Base-by-base conservation (phyloP, 2,888 invertebrate genomes). In the Caenorhabditis angaria region DNA sequence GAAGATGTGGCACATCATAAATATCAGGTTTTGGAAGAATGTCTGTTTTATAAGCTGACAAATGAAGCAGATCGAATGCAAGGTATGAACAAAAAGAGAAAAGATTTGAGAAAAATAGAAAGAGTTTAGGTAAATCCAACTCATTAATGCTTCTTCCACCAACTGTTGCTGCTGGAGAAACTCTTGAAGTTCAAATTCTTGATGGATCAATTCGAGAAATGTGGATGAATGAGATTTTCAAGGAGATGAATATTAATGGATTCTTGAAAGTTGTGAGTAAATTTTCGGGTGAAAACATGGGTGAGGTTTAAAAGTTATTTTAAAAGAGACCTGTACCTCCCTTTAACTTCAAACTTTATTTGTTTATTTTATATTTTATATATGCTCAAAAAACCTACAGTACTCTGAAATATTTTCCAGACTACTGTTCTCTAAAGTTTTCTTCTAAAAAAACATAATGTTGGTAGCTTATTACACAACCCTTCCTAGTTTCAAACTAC, bases 171-270 rank as follows among this genome's bases (percentile, higher is more conserved):
- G 80, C 83, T 48, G 78, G 80, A 12, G 81, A 83, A 60, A 83
- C 79, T 2, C 69, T 83, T 12, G 81, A 81, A 25, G 75, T 83
- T 8, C 80, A 81, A 28, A 72, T 83, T 2, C 70, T 81, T n/a
- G 76, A 80, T 55, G 78, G 76, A 28, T 60, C 70, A 14, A 72
- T 82, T 47, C 60, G 78, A 0, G 80, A 81, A 47, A 76, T 82
- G 77, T 82, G 82, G 82, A 82, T 82, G 80, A 85, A 83, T 59
- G 85, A 85, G 58, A 77, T 85, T 50, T 83, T 83, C 82, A 82
- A 80, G 62, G 85, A 85, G 77, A 83, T 85, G 85, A 83, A 83
- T 61, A 81, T 85, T 66, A 82, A 82, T 59, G 85, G 85, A 47
- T 83, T 69, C 63, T 66, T 85, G 58, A 73, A 67, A 51, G 47